Conservation (phyloP, 2,113 vertebrate species). For the Dromiciops gliroides region DNA sequence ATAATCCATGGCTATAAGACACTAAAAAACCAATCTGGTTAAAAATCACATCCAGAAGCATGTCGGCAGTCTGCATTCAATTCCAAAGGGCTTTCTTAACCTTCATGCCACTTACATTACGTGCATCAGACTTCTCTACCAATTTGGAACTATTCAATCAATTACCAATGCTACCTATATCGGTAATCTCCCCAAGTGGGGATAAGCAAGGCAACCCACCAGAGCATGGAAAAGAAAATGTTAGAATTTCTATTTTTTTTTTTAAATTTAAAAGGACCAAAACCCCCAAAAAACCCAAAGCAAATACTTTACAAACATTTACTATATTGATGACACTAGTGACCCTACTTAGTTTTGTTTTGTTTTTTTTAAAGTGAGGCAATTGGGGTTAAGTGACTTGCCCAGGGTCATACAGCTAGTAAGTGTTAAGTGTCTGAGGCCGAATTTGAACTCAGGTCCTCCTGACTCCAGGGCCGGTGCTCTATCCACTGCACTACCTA, state of each 20-base stretch:
- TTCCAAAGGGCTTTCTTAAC: background rate
- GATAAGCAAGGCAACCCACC: background rate
- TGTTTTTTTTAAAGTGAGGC: too few species aligned
- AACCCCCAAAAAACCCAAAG: background rate
- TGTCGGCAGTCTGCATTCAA: background rate
- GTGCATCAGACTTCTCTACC: background rate
- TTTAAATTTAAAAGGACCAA: background rate
- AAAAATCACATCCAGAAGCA: constrained; percentile 9
- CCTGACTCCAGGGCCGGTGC: too few species aligned
- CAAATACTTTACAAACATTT: background rate
- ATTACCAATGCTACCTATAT: background rate
- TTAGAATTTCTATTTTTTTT: background rate
- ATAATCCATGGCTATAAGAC: constrained; percentile 49
- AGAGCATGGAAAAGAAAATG: background rate
- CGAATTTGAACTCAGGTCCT: too few species aligned
- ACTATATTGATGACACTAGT: background rate
- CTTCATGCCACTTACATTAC: background rate
- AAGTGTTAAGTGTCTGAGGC: too few species aligned
- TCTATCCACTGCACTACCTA: too few species aligned
- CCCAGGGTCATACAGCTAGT: too few species aligned
- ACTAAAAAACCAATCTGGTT: constrained; percentile 3
- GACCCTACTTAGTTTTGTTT: background rate
- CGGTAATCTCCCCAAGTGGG: background rate
- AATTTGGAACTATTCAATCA: background rate
- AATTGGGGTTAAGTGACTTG: too few species aligned